Conservation (phyloP, 2,113 vertebrate genomes). For the Amphiprion percula region DNA sequence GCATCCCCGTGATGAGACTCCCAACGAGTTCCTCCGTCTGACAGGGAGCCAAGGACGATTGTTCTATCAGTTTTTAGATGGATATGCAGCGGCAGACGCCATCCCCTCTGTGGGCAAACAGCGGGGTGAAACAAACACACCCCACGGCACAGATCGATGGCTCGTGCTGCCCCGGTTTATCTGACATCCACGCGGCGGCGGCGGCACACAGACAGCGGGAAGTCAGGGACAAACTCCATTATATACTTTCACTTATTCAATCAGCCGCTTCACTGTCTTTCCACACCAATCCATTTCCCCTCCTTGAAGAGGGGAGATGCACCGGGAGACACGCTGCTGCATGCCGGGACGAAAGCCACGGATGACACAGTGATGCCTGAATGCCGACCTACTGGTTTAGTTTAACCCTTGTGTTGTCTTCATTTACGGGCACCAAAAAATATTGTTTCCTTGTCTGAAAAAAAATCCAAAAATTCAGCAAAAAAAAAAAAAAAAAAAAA, state of each 20-base stretch:
- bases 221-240: conserved; percentile 23
- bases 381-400: conserved; percentile 15
- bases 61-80: conserved; percentile 26
- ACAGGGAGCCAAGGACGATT: conserved; percentile 34
- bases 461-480: too few species aligned
- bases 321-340: background rate
- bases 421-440: too few species aligned
- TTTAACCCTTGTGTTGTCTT: background rate
- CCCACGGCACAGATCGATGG: conserved; percentile 40
- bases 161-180: conserved; percentile 18
- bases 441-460: too few species aligned
- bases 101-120: conserved; percentile 40
- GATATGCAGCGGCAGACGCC: conserved; percentile 40
- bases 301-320: background rate
- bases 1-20: conserved; percentile 59
- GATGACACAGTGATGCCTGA: conserved; percentile 49
- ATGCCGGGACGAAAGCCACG: conserved; percentile 14
- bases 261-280: conserved; percentile 9
- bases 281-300: conserved; percentile 34
- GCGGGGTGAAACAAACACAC: conserved; percentile 40
- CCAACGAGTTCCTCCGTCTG: conserved; percentile 57
- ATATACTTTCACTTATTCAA: conserved; percentile 32
- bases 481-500: too few species aligned
- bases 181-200: background rate
- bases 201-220: conserved; percentile 15